Evolutionary conservation across 2,888 invertebrate species (phyloP).

Genomic region (Tortricodes alternella): DNA sequence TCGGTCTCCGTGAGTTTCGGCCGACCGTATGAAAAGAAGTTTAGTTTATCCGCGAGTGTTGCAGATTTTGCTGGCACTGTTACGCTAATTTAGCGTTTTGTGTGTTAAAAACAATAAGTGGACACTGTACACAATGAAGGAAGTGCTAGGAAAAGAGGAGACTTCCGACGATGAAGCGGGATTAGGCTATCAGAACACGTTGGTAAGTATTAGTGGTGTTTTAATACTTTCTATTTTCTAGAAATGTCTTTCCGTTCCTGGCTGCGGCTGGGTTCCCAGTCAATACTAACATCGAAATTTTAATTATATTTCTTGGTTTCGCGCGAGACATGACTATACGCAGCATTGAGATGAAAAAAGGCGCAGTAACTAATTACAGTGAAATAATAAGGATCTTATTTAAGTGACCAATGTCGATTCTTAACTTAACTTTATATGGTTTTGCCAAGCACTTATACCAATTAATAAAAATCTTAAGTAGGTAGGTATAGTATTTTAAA

Average conservation of each 20-base stretch:
- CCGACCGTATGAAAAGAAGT: constrained; percentile 44
- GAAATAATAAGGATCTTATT: too few species aligned
- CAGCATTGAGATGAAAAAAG: too few species aligned
- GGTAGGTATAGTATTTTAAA: too few species aligned
- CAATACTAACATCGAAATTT: too few species aligned
- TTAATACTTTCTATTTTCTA: constrained; percentile 64
- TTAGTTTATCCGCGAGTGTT: constrained; percentile 33
- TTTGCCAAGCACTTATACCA: too few species aligned
- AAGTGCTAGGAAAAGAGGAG: constrained; percentile 63
- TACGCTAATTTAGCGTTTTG: constrained; percentile 55
- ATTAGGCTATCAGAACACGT: constrained; percentile 87
- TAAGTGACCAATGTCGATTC: too few species aligned
- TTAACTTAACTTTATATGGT: too few species aligned
- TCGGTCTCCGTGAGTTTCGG: constrained; percentile 55
- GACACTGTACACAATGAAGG: constrained; percentile 62
- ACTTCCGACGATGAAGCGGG: constrained; percentile 84
- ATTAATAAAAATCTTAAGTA: too few species aligned
- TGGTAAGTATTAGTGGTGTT: constrained; percentile 77
- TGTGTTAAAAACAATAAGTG: constrained; percentile 50
- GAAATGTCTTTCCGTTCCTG: constrained; percentile 41
- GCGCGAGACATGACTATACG: too few species aligned
- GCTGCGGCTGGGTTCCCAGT: too few species aligned
- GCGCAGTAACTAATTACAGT: too few species aligned
- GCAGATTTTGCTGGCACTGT: constrained; percentile 46
- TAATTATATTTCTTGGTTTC: too few species aligned